Evolutionary conservation across 2,888 invertebrate genomes (phyloP).

Genomic region (Geophilus truncorum): DNA sequence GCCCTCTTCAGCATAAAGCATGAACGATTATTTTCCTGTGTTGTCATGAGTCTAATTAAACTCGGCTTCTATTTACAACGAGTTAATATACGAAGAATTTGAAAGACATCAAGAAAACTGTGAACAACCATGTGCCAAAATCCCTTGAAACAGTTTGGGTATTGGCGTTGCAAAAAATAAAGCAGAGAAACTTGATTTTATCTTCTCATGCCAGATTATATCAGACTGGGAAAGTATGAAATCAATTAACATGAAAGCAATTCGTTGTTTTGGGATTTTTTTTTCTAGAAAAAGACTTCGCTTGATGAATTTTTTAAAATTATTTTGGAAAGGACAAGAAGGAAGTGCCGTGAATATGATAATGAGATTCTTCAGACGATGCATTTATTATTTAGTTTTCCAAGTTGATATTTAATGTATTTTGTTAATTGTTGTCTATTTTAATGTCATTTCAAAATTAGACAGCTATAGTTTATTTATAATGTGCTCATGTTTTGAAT

Average conservation of each 20-base stretch:
- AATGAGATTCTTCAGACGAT: too few species aligned
- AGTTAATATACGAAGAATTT: neutral
- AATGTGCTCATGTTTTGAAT: too few species aligned
- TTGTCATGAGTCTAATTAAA: neutral
- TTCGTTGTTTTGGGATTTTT: neutral
- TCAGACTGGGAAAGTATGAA: neutral
- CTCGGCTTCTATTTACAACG: neutral
- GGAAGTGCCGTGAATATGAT: too few species aligned
- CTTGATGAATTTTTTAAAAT: neutral
- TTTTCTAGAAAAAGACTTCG: neutral
- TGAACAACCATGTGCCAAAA: neutral
- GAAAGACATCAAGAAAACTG: neutral
- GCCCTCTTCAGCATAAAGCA: slow-evolving; percentile 5
- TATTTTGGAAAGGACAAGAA: too few species aligned
- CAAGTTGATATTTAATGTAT: too few species aligned
- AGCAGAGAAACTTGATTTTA: neutral
- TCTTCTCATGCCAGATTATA: neutral
- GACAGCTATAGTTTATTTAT: too few species aligned
- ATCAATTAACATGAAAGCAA: slow-evolving; percentile 25
- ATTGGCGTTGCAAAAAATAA: neutral
- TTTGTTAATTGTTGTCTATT: too few species aligned
- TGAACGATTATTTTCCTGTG: neutral
- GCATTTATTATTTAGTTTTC: too few species aligned
- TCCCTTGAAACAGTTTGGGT: neutral
- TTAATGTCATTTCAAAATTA: too few species aligned